phyloP scores from a whole-genome alignment of 2,113 vertebrate species.

The Leptodactylus fuscus region DNA sequence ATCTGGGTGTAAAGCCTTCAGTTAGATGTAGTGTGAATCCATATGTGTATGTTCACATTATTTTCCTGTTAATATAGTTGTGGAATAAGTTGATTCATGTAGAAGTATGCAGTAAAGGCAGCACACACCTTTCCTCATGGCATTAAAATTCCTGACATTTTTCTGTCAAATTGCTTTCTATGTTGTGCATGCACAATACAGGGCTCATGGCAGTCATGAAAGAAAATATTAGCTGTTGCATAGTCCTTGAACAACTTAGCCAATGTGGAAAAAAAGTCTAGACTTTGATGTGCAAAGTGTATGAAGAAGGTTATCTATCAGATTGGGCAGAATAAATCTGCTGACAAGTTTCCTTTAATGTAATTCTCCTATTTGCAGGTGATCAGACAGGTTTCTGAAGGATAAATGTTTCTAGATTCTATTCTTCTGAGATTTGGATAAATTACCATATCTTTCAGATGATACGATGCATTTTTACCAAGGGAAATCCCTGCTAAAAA shows the following conservation, averaged over 20 bases:
- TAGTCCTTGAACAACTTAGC: neutral
- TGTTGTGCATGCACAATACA: neutral
- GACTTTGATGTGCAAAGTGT: neutral
- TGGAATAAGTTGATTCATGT: slow-evolving; percentile 24
- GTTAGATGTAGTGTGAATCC: too few species aligned
- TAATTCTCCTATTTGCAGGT: too few species aligned
- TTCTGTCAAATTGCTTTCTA: slow-evolving; percentile 13
- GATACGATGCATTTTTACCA: too few species aligned
- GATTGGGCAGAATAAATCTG: too few species aligned
- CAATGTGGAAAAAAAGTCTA: neutral
- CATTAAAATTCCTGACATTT: slow-evolving; percentile 47
- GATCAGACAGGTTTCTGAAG: too few species aligned
- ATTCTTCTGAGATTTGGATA: too few species aligned
- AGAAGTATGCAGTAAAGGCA: neutral
- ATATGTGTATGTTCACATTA: neutral
- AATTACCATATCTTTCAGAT: too few species aligned
- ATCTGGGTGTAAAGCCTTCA: too few species aligned
- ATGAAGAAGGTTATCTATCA: too few species aligned
- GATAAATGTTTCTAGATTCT: too few species aligned
- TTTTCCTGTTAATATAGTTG: neutral
- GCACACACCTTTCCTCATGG: slow-evolving; percentile 44
- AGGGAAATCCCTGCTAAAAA: too few species aligned
- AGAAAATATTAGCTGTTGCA: neutral
- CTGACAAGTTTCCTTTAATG: too few species aligned
- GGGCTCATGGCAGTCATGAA: neutral